Evolutionary conservation across 2,113 vertebrate species (phyloP), one percentile per base, ranked within the genome.

Genomic region (Python bivittatus): DNA sequence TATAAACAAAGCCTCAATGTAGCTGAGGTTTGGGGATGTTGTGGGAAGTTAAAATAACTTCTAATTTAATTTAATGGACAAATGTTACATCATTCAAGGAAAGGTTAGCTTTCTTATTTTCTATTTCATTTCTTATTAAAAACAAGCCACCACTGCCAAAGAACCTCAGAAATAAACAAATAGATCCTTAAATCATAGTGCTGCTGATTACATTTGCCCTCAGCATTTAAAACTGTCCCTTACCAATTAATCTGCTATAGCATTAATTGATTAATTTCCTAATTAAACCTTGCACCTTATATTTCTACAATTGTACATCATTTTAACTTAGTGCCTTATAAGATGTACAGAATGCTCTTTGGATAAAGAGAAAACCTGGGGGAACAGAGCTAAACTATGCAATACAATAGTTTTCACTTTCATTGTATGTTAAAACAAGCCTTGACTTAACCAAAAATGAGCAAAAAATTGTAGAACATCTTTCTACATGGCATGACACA

Each of bases 191-290:
- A 83, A 92, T 88, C 91, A 92, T 44, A n/a, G 17, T n/a, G n/a
- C 64, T 44, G 25, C 29, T 92, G 86, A 92, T 60, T 92, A 92
- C 22, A 83, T 83, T 83, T 92, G 86, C 53, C 64, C 64, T 88
- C 60, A 88, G 52, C 85, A 92, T 88, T 79, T 79, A 92, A 44
- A 79, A 88, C n/a, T 79, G 52, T 85, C 23, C 27, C 27, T 56
- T 68, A 88, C 33, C 33, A 58, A 48, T 92, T 48, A 92, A 88
- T 88, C 44, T 88, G 53, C 17, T 88, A 33, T 48, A 58, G 53
- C 53, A 83, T 83, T 92, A 88, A 92, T 60, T 88, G 91, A 88
- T 88, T 92, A 58, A 92, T 88, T 12, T 84, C 38, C 38, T 29
- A 83, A 83, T 83, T 92, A 88, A 92, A 88, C 1, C 60, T 88